phyloP scores from a whole-genome alignment of 2,113 vertebrate genomes.

The Psittacula cyanocephala region DNA sequence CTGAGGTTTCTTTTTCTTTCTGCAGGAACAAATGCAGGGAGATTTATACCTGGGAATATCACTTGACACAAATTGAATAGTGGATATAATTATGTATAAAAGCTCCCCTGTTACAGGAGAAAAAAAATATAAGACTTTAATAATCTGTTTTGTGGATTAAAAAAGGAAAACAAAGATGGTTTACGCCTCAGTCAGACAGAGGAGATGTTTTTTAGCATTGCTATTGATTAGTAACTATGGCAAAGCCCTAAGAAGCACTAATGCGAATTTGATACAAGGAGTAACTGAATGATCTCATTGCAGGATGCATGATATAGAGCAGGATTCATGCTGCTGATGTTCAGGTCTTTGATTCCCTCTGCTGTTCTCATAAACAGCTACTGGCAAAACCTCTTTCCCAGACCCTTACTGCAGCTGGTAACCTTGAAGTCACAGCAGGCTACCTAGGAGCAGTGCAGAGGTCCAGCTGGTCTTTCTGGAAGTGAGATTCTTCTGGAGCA shows the following conservation, averaged over 20 bases:
- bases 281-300: neutral
- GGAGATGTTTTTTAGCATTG: neutral
- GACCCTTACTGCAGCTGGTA: neutral
- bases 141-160: neutral
- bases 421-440: neutral
- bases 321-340: neutral
- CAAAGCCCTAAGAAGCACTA: neutral
- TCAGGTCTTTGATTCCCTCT: neutral
- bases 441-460: neutral
- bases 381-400: neutral
- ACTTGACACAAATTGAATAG: neutral
- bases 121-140: neutral
- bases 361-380: neutral
- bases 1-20: neutral
- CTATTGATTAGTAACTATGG: slow-evolving; percentile 18
- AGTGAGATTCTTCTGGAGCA: neutral
- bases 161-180: slow-evolving; percentile 1
- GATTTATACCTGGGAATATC: slow-evolving; percentile 21
- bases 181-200: neutral
- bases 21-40: neutral
- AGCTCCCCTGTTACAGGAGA: neutral
- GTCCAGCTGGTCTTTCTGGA: slow-evolving; percentile 29
- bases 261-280: neutral
- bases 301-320: neutral
- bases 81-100: slow-evolving; percentile 21